Base-by-base conservation (phyloP, 2,797 vertebrate genomes). In the Acridotheres tristis region DNA sequence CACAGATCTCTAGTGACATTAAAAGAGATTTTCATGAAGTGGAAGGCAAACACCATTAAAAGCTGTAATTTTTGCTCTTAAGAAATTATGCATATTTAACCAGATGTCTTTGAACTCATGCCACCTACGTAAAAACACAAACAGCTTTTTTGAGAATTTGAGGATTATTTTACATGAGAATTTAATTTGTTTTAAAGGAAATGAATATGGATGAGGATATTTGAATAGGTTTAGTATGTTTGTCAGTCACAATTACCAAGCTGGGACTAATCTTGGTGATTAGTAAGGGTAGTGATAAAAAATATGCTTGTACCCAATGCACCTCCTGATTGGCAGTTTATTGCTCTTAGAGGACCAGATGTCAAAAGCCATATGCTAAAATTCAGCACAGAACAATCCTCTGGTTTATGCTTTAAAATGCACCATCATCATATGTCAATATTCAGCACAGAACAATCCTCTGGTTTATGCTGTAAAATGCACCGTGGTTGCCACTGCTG, bases 131-230 rank as follows among this genome's bases (percentile, higher is more conserved):
- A 90, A 93, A 96, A 96, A 96, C 94, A 68, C 79, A 96, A 97
- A 93, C 81, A 94, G 84, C 84, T 95, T 96, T 96, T 95, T 96
- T 76, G 94, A 88, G 94, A 95, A 88, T 94, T 94, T 94, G 94
- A 91, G 96, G 88, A 91, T 96, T 93, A 92, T 97, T 96, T 96
- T 95, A 94, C 95, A 95, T 8, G 55, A 91, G 67, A 96, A 96
- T 96, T 96, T 96, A 95, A 97, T 95, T 95, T 95, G 90, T 94
- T 93, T 96, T 94, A 96, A 96, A 81, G 53, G 68, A 90, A 87
- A 96, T 97, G 88, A 97, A 96, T 97, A 97, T 97, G 96, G 71
- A 97, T 97, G 94, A 96, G 90, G 62, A 80, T 85, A 87, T 95
- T 85, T 96, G 93, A 95, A 92, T 85, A 90, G 86, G 53, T 95